phyloP scores from a whole-genome alignment of 2,113 vertebrate species.

The Papio anubis region DNA sequence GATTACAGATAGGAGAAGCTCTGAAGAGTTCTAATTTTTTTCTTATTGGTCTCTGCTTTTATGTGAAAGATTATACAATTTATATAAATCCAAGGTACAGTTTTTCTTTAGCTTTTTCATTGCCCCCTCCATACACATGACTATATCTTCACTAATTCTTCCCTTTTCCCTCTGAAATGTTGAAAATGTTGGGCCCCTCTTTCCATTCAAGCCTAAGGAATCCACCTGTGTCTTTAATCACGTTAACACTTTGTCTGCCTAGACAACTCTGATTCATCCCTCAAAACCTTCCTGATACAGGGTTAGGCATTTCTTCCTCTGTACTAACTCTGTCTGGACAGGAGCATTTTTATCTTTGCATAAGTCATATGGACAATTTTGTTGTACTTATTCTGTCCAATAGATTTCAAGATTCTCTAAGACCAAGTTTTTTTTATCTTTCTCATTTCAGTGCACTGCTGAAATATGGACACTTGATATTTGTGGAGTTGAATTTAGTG shows the following conservation, averaged over 20 bases:
- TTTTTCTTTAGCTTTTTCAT: background rate
- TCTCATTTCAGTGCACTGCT: background rate
- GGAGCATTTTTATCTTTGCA: background rate
- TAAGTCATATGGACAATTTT: background rate
- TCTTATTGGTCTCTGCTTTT: background rate
- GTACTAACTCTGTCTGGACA: background rate
- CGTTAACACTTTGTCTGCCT: background rate
- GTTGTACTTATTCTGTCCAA: background rate
- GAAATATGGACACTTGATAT: background rate
- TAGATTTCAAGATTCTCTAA: background rate
- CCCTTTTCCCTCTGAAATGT: background rate
- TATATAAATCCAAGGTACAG: background rate
- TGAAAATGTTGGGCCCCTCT: background rate
- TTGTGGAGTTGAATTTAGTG: background rate
- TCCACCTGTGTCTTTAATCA: background rate
- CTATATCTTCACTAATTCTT: background rate
- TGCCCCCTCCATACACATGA: background rate
- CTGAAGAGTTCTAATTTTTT: background rate
- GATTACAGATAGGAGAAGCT: background rate
- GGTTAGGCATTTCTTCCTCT: background rate
- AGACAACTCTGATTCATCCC: background rate
- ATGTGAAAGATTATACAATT: background rate
- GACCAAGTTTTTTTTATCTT: background rate
- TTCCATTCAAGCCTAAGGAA: background rate
- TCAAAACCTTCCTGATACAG: background rate